Evolutionary conservation across 2,797 vertebrate genomes (phyloP).

Genomic region (Spinibarbus caldwelli): DNA sequence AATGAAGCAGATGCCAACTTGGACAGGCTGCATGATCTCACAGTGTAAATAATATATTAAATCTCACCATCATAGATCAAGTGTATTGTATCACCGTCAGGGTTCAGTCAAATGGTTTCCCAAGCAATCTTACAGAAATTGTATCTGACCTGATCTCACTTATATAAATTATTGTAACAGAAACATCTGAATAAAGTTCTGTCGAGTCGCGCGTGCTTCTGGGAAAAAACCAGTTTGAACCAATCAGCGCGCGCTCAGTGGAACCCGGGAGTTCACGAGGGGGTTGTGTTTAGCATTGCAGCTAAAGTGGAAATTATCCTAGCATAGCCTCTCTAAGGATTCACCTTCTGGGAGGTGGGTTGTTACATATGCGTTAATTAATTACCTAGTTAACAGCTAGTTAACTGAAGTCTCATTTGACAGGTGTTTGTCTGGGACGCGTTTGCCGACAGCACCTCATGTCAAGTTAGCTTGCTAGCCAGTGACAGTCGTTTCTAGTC

Average conservation of each 20-base stretch:
- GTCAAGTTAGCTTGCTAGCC: conserved; percentile 39
- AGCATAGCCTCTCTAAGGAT: not conserved
- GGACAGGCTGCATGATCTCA: not conserved
- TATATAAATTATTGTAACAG: not conserved
- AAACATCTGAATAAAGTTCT: conserved; percentile 53
- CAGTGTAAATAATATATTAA: too few relatives aligned
- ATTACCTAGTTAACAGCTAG: not conserved
- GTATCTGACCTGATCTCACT: too few relatives aligned
- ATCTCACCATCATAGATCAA: not conserved
- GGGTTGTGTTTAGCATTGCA: conserved; percentile 38
- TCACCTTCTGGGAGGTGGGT: conserved; percentile 15
- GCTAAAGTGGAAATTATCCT: not conserved
- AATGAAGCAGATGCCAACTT: not conserved
- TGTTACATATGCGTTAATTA: not conserved
- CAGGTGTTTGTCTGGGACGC: not conserved
- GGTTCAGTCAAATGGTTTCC: not conserved
- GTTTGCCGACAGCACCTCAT: conserved; percentile 17
- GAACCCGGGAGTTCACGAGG: conserved; percentile 55
- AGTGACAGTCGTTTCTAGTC: not conserved
- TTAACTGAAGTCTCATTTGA: not conserved
- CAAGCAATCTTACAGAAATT: not conserved
- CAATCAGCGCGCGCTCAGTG: conserved; percentile 49
- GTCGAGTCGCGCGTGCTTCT: conserved; percentile 13
- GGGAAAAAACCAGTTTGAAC: conserved; percentile 42
- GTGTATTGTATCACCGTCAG: not conserved